These are phyloP conservation scores for Clytia hemisphaerica DNA, from an alignment of 30 jellyfish, hydroid and myxozoan genomes.

Conservation along the genomic window DNA sequence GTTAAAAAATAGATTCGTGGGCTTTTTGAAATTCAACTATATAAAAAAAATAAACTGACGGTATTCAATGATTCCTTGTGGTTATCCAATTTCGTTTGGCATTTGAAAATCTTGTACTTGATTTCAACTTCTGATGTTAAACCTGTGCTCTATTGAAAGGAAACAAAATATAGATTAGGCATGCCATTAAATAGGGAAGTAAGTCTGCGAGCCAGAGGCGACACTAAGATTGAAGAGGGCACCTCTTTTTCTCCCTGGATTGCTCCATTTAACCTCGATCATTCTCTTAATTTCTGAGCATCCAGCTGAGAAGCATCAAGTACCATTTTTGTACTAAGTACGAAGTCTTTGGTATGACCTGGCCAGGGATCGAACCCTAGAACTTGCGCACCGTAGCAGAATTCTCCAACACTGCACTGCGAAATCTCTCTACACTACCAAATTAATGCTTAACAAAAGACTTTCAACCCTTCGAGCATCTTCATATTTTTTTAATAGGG, in stretches of 20 bases:
- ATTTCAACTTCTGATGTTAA: slow-evolving; percentile 69
- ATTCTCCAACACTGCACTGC: too few species aligned
- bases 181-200: background rate
- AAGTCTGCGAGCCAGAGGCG: slow-evolving; percentile 32
- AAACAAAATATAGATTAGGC: background rate
- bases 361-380: too few species aligned
- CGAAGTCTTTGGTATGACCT: too few species aligned
- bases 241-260: slow-evolving; percentile 59
- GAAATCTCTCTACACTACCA: too few species aligned
- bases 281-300: background rate
- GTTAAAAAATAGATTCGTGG: too few species aligned
- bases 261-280: slow-evolving; percentile 51
- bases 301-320: too few species aligned
- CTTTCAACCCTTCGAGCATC: too few species aligned
- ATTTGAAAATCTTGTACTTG: slow-evolving; percentile 65
- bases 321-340: too few species aligned
- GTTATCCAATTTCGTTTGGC: slow-evolving; percentile 77
- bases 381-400: too few species aligned
- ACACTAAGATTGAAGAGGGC: slow-evolving; percentile 41
- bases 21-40: too few species aligned
- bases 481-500: too few species aligned
- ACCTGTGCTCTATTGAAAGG: background rate
- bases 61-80: slow-evolving; percentile 59
- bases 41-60: slow-evolving; percentile 28
- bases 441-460: too few species aligned